Percentiles rank a stretch among this genome's conserved stretches.
Conservation (phyloP, 2,113 vertebrate genomes). For the Shinisaurus crocodilurus region DNA sequence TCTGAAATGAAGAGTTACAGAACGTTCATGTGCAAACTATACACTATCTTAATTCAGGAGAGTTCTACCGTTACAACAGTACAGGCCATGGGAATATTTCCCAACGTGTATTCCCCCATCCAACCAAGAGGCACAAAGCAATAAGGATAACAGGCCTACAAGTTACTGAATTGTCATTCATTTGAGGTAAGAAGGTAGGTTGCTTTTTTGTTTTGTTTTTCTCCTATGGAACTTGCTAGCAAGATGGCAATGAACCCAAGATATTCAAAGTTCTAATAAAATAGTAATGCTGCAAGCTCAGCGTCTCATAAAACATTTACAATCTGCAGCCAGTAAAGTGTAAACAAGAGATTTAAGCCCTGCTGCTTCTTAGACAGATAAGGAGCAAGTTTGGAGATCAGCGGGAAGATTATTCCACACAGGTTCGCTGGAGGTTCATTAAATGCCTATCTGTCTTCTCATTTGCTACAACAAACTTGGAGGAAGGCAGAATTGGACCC, state of each 20-base stretch:
- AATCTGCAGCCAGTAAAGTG: slow-evolving; percentile 77
- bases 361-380: slow-evolving; percentile 63
- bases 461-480: slow-evolving; percentile 47
- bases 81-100: slow-evolving; percentile 54
- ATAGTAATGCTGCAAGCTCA: slow-evolving; percentile 85
- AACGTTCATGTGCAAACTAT: not conserved
- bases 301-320: slow-evolving; percentile 83
- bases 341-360: slow-evolving; percentile 78
- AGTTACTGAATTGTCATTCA: slow-evolving; percentile 58
- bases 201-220: slow-evolving; percentile 50
- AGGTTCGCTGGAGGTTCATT: slow-evolving; percentile 72
- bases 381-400: slow-evolving; percentile 68
- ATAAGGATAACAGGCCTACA: slow-evolving; percentile 55
- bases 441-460: slow-evolving; percentile 60
- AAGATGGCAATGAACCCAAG: slow-evolving; percentile 71
- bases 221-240: slow-evolving; percentile 64
- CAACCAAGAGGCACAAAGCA: not conserved
- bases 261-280: slow-evolving; percentile 81
- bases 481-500: slow-evolving; percentile 52
- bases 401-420: slow-evolving; percentile 69
- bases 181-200: slow-evolving; percentile 64
- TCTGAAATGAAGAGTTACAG: slow-evolving; percentile 11
- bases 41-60: slow-evolving; percentile 43
- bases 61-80: not conserved
- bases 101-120: slow-evolving; percentile 44